Evolutionary conservation across 2,797 vertebrate genomes (phyloP).

Genomic region (Chelon auratus): DNA sequence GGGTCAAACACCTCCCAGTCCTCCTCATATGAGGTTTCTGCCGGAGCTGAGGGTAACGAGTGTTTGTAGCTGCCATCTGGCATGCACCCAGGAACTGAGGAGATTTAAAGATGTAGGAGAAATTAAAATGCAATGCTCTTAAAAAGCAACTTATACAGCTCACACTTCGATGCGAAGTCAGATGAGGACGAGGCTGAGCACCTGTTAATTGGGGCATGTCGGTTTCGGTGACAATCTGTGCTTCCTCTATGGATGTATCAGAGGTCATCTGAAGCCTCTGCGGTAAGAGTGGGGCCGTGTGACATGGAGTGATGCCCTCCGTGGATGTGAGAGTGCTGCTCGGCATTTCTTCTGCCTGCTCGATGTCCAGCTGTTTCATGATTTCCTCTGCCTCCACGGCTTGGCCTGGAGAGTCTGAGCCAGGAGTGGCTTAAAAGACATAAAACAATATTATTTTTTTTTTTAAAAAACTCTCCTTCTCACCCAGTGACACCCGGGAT

Average conservation of each 20-base stretch:
- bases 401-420: conserved; percentile 95
- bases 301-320: conserved; percentile 83
- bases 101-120: conserved; percentile 17
- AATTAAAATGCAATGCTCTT: neutral
- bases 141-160: neutral
- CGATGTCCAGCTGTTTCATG: conserved; percentile 96
- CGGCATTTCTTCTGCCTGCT: conserved; percentile 93
- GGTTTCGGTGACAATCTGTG: conserved; percentile 88
- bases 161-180: neutral
- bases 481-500: no score
- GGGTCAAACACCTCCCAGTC: conserved; percentile 99
- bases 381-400: conserved; percentile 97
- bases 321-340: conserved; percentile 89
- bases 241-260: conserved; percentile 84
- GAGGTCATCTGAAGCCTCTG: conserved; percentile 81
- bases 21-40: conserved; percentile 96
- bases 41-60: conserved; percentile 84
- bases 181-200: conserved; percentile 20
- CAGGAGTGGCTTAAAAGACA: conserved; percentile 86
- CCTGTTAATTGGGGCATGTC: conserved; percentile 93
- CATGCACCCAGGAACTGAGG: conserved; percentile 89
- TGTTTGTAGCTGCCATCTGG: conserved; percentile 90
- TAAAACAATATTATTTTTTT: neutral
- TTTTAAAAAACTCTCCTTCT: no score
- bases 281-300: conserved; percentile 67